Conservation (phyloP, 2,113 vertebrate species). For the Dicrurus megarhynchus region DNA sequence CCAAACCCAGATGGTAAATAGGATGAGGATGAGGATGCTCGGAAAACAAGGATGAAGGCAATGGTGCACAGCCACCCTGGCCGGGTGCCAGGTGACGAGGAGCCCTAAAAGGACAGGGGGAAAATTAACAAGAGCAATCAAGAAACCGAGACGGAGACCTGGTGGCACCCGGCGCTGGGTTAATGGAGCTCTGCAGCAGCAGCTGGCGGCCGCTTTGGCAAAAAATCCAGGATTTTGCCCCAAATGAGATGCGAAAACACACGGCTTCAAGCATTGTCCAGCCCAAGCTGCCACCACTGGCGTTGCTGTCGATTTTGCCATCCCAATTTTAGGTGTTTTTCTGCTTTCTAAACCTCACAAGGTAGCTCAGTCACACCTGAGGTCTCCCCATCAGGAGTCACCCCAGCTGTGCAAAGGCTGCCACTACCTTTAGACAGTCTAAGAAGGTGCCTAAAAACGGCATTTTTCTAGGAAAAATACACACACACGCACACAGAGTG, state of each 20-base stretch:
- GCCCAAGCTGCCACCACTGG: background rate
- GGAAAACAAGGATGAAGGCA: background rate
- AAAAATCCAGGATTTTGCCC: background rate
- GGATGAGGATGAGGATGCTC: background rate
- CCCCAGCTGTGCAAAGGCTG: background rate
- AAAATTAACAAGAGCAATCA: background rate
- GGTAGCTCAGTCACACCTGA: background rate
- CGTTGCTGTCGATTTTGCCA: fast-evolving
- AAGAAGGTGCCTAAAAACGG: background rate
- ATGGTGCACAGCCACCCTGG: fast-evolving
- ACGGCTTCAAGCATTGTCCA: fast-evolving
- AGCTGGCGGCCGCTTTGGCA: background rate
- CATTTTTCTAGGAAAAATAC: background rate
- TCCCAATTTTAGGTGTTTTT: fast-evolving
- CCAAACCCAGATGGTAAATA: fast-evolving
- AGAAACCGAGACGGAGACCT: background rate
- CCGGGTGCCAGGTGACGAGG: fast-evolving
- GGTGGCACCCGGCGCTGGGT: background rate
- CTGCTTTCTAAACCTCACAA: background rate
- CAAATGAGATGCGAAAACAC: background rate
- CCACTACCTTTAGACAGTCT: fast-evolving
- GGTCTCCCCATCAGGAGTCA: fast-evolving
- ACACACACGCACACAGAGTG: background rate
- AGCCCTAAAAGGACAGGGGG: background rate
- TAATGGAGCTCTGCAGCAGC: conserved; percentile 59